A percentile compares a stretch with the other conserved stretches of the same genome.
Evolutionary conservation across 2,888 invertebrate species (phyloP).

Genomic region (Gastrophysa polygoni): DNA sequence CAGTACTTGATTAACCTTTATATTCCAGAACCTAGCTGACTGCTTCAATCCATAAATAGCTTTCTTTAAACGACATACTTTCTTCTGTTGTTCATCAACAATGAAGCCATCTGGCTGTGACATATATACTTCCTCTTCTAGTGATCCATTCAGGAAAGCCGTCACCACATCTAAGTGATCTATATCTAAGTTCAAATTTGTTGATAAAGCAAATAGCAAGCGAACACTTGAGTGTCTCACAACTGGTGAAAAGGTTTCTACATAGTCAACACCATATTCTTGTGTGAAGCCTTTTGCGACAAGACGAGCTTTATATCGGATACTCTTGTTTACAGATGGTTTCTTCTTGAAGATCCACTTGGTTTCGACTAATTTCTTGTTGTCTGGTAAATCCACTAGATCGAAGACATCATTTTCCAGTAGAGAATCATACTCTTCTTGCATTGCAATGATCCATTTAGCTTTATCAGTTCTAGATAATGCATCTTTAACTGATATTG

Average conservation of each 20-base stretch:
- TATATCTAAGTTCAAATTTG: slow-evolving; percentile 30
- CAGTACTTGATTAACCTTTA: slow-evolving; percentile 19
- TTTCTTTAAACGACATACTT: slow-evolving; percentile 28
- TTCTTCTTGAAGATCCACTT: slow-evolving; percentile 36
- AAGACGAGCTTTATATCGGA: slow-evolving; percentile 30
- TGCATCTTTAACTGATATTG: no score
- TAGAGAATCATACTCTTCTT: no score
- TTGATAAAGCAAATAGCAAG: slow-evolving; percentile 36
- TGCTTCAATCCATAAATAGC: slow-evolving; percentile 27
- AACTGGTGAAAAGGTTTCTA: slow-evolving; percentile 36
- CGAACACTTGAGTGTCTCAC: slow-evolving; percentile 28
- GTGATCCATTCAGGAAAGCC: slow-evolving; percentile 35
- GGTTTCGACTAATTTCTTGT: slow-evolving; percentile 24
- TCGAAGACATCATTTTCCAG: slow-evolving; percentile 30
- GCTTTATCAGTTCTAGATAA: slow-evolving; percentile 26
- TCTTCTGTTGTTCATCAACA: slow-evolving; percentile 18
- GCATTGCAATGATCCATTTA: slow-evolving; percentile 25
- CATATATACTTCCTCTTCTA: slow-evolving; percentile 37
- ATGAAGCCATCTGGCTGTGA: slow-evolving; percentile 25
- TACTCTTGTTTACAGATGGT: no score
- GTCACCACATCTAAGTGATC: slow-evolving; percentile 36
- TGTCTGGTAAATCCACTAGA: slow-evolving; percentile 16
- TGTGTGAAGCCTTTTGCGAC: slow-evolving; percentile 34
- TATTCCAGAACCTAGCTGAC: slow-evolving; percentile 10
- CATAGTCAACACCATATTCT: slow-evolving; percentile 29